Evolutionary conservation across 2,797 vertebrate species (phyloP), one percentile per base, ranked within the genome.

Genomic region (Pogoniulus pusillus): DNA sequence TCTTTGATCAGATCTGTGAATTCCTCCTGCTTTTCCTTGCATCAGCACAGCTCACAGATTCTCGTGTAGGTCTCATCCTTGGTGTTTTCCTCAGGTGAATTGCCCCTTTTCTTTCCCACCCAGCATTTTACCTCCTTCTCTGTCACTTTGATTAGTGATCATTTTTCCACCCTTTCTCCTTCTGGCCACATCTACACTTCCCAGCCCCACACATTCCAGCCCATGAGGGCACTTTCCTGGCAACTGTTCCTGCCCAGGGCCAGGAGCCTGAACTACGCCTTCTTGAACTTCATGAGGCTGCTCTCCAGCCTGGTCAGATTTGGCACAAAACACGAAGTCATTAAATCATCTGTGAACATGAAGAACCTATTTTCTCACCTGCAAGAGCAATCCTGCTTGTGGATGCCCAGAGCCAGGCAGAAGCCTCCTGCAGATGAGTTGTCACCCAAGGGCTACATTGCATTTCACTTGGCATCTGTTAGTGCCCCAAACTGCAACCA

Each of bases 401-500:
- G 69, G 26, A 4, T 58, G 77, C n/a, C n/a, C 0, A 0, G n/a
- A 6, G 11, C 3, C 32, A 16, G 62, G 26, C 55, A 47, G 62
- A 9, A 58, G 34, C 54, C 0, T 1, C 30, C 16, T 1, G 0
- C 19, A 35, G 63, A 2, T 22, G 22, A 16, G 3, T 35, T 53
- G 37, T 43, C 72, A 11, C 51, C 7, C 1, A 0, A 2, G 16
- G 30, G 17, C 9, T 51, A 18, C 15, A 1, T 16, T 4, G 10
- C 0, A 0, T 6, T 6, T 30, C 26, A 8, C 19, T 26, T 7
- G 17, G 4, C 22, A 2, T 9, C 76, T 37, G 1, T 12, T 4
- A 19, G 20, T 6, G 45, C n/a, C 11, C 22, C 3, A 1, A 23
- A 16, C 45, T 1, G 1, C 1, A 12, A 34, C 7, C 32, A 7